Percentiles rank a stretch among this genome's conserved stretches.
Evolutionary conservation across 2,888 invertebrate species (phyloP).

Genomic region (Temnothorax rugatulus): DNA sequence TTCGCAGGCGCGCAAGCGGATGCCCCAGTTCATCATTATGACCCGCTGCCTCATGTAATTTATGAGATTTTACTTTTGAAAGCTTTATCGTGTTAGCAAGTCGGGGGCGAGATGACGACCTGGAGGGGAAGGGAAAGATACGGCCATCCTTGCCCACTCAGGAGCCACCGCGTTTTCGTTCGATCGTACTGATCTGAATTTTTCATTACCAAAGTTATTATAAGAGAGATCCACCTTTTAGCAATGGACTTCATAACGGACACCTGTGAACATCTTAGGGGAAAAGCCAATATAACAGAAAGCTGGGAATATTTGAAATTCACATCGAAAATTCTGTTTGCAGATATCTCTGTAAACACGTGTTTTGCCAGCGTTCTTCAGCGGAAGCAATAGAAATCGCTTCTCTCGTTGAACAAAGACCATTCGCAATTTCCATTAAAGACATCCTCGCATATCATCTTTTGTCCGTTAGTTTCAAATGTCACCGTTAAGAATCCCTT

Average conservation of each 20-base stretch:
- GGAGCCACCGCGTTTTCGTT: not conserved
- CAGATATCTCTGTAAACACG: not conserved
- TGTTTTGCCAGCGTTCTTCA: not conserved
- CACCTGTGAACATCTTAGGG: not conserved
- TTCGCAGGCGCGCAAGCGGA: slow-evolving; percentile 5
- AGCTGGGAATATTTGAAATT: not conserved
- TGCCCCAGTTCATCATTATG: not conserved
- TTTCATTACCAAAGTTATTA: slow-evolving; percentile 6
- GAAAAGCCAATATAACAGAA: not conserved
- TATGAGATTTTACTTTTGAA: slow-evolving; percentile 31
- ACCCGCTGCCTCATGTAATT: slow-evolving; percentile 11
- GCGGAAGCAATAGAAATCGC: not conserved
- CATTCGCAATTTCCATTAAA: not conserved
- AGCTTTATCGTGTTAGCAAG: not conserved
- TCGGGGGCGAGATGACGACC: not conserved
- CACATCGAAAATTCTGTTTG: not conserved
- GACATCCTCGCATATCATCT: not conserved
- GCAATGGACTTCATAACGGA: not conserved
- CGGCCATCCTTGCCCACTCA: not conserved
- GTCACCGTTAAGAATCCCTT: not conserved
- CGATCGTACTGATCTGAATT: not conserved
- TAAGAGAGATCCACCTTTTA: not conserved
- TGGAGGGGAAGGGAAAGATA: too few species aligned
- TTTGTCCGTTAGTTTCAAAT: not conserved
- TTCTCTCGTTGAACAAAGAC: too few species aligned